Evolutionary conservation across 92 coral and sea anemone species (phyloP).

Genomic region (Porites lobata): DNA sequence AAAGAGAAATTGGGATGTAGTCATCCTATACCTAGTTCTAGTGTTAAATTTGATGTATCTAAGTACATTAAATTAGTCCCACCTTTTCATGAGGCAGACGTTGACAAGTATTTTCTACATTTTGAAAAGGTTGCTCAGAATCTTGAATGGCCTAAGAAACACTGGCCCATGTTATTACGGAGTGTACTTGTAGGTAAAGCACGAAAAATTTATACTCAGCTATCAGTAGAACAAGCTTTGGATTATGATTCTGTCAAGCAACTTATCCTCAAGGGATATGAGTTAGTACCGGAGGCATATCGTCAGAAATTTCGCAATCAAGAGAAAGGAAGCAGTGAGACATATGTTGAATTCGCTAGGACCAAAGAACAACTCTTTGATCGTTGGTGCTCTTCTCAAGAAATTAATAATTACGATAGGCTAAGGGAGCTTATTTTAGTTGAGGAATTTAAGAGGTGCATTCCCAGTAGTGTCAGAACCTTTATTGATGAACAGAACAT

Average conservation of each 20-base stretch:
- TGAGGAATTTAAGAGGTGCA: constrained; percentile 54
- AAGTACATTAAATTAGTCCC: constrained; percentile 60
- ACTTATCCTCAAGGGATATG: constrained; percentile 44
- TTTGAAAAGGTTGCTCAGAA: constrained; percentile 51
- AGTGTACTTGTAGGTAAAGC: constrained; percentile 3
- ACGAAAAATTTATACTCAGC: neutral
- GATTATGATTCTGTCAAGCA: constrained; percentile 32
- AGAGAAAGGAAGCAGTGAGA: constrained; percentile 37
- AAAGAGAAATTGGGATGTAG: constrained; percentile 7
- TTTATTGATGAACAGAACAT: constrained; percentile 5
- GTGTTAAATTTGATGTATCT: constrained; percentile 39
- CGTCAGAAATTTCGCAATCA: constrained; percentile 65
- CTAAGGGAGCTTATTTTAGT: constrained; percentile 59
- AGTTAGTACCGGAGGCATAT: constrained; percentile 77
- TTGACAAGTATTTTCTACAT: constrained; percentile 35
- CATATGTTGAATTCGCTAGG: constrained; percentile 66
- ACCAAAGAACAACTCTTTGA: constrained; percentile 63
- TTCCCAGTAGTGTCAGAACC: constrained; percentile 36
- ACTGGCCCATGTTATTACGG: constrained; percentile 24
- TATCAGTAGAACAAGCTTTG: constrained; percentile 51
- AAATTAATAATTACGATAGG: constrained; percentile 36
- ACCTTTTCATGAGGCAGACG: constrained; percentile 48
- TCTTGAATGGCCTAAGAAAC: constrained; percentile 49
- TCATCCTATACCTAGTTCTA: constrained; percentile 13
- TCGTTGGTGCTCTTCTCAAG: constrained; percentile 70